phyloP scores from a whole-genome alignment of 2,113 vertebrate species.

The Noctilio leporinus region DNA sequence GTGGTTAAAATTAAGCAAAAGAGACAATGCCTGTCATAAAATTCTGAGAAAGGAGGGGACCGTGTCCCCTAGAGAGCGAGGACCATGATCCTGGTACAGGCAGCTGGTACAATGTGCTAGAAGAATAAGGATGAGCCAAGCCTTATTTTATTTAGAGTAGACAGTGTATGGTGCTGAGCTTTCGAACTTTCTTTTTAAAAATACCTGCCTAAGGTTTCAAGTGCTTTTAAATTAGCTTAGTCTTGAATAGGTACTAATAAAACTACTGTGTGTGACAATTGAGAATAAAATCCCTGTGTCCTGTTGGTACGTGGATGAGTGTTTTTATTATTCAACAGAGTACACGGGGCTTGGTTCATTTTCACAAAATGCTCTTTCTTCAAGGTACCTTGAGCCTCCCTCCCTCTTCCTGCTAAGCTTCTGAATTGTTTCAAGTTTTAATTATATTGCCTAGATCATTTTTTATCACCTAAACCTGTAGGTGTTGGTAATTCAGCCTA shows the following conservation, averaged over 20 bases:
- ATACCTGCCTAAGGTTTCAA: conserved; percentile 55
- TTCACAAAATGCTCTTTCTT: conserved; percentile 35
- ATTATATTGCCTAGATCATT: conserved; percentile 21
- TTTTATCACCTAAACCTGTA: not conserved
- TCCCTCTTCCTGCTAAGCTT: not conserved
- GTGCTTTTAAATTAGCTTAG: conserved; percentile 63
- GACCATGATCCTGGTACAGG: not conserved
- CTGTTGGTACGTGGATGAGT: not conserved
- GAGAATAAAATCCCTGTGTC: conserved; percentile 55
- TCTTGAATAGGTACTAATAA: conserved; percentile 52
- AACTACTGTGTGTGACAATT: conserved; percentile 60
- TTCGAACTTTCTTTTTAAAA: conserved; percentile 31
- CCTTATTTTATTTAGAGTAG: conserved; percentile 7
- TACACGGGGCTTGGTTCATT: conserved; percentile 38
- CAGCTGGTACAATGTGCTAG: not conserved
- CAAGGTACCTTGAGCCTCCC: not conserved
- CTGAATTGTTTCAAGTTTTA: conserved; percentile 26
- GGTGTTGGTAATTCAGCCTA: not conserved
- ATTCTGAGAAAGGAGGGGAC: not conserved
- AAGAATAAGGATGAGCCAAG: not conserved
- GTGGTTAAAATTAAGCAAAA: not conserved
- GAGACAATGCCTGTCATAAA: not conserved
- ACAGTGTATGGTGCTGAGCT: not conserved
- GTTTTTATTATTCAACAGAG: conserved; percentile 57
- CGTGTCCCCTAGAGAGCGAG: not conserved